Percentiles rank a stretch among this genome's conserved stretches.
These are phyloP conservation scores for Glaucopsyche alexis DNA, from an alignment of 2,888 invertebrate species.

Conservation along the genomic window DNA sequence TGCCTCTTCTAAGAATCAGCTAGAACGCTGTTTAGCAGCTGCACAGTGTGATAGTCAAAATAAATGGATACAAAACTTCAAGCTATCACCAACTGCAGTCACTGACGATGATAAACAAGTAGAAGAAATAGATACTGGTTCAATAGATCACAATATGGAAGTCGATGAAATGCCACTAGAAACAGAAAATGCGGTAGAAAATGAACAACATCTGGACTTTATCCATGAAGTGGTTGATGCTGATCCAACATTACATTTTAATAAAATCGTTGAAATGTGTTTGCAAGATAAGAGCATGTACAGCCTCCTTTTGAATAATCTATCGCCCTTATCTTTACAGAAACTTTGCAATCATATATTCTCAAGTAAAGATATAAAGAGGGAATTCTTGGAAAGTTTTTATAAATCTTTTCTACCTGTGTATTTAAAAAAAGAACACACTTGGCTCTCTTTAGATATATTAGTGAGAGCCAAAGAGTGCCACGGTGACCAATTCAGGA, in stretches of 20 bases:
- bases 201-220: slow-evolving; percentile 14
- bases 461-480: slow-evolving; percentile 47
- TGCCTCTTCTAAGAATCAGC: slow-evolving; percentile 36
- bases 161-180: slow-evolving; percentile 21
- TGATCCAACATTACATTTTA: slow-evolving; percentile 45
- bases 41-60: slow-evolving; percentile 33
- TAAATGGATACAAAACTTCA: slow-evolving; percentile 41
- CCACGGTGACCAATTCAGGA: slow-evolving; percentile 45
- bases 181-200: slow-evolving; percentile 9
- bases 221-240: slow-evolving; percentile 42
- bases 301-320: slow-evolving; percentile 45
- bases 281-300: slow-evolving; percentile 44
- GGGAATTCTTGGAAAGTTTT: slow-evolving; percentile 44
- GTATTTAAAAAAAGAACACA: slow-evolving; percentile 50
- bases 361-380: slow-evolving; percentile 35
- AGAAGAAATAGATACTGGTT: neutral
- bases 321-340: slow-evolving; percentile 47
- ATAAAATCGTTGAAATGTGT: slow-evolving; percentile 47
- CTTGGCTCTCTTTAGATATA: slow-evolving; percentile 50
- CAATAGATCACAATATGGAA: neutral
- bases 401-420: slow-evolving; percentile 48
- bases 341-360: slow-evolving; percentile 50
- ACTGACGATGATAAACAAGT: slow-evolving; percentile 8
- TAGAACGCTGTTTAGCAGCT: slow-evolving; percentile 36
- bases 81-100: slow-evolving; percentile 21